A percentile compares a stretch with the other conserved stretches of the same genome.
Conservation (phyloP, 2,113 vertebrate genomes). For the Psettodes erumei region DNA sequence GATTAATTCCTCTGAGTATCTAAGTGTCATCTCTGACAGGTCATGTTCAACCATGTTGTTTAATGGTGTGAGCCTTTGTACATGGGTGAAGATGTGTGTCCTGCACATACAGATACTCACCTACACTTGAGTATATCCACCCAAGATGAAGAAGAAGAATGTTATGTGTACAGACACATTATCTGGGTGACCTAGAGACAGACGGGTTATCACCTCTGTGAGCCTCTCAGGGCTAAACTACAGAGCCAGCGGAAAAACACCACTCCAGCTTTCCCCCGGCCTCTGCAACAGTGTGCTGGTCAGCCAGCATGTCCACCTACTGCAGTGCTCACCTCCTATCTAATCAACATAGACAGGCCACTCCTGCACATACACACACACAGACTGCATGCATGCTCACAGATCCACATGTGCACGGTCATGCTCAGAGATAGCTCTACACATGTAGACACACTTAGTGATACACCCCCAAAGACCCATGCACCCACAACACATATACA, state of each 20-base stretch:
- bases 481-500: slow-evolving; percentile 21
- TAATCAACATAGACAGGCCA: slow-evolving; percentile 79
- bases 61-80: slow-evolving; percentile 19
- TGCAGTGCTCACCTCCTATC: slow-evolving; percentile 74
- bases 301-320: slow-evolving; percentile 69
- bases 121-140: slow-evolving; percentile 47
- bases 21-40: slow-evolving; percentile 7
- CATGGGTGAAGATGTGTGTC: slow-evolving; percentile 3
- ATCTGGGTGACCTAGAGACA: slow-evolving; percentile 79
- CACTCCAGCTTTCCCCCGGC: slow-evolving; percentile 54
- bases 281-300: slow-evolving; percentile 64
- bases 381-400: slow-evolving; percentile 46
- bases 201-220: slow-evolving; percentile 77
- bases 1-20: not conserved
- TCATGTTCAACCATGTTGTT: slow-evolving; percentile 27
- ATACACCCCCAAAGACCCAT: slow-evolving; percentile 32
- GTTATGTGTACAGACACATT: slow-evolving; percentile 66
- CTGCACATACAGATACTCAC: slow-evolving; percentile 43
- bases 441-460: slow-evolving; percentile 64
- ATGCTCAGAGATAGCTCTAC: slow-evolving; percentile 59
- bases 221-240: slow-evolving; percentile 72
- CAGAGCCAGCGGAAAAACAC: slow-evolving; percentile 74
- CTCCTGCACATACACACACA: slow-evolving; percentile 61
- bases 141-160: slow-evolving; percentile 73
- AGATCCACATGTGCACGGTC: slow-evolving; percentile 46